Evolutionary conservation across 2,113 vertebrate genomes (phyloP), one percentile per base, ranked within the genome.

Genomic region (Bujurquina vittata): DNA sequence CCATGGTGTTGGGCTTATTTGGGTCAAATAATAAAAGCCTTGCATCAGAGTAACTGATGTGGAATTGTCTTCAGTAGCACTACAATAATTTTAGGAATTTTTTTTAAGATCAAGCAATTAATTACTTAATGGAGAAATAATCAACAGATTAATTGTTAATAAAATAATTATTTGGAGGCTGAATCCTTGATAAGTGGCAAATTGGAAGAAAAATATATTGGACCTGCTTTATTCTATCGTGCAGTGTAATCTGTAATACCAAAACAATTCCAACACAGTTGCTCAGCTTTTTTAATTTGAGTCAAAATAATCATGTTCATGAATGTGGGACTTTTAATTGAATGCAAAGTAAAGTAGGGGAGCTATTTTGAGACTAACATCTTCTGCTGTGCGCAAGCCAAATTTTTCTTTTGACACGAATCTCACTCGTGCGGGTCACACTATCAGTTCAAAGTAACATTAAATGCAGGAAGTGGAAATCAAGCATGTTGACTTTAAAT

Each of bases 301-400:
- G 37, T 54, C 22, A 46, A 23, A 67, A 56, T 78, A 63, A 77
- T 89, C 26, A 67, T 46, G 55, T 69, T 52, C 8, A 65, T 79
- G 73, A 76, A 73, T 89, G 67, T 79, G 74, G 87, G 80, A 83
- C 46, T 69, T 37, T 37, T 40, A 56, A 79, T 72, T 15, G 5
- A 87, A 84, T 40, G 54, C 73, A 77, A 57, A 84, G 43, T 74
- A 65, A 82, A 23, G 29, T 52, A 57, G 17, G 22, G 3, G 35
- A 77, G 81, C 80, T 87, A 63, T 84, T 57, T 60, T 82, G 5
- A 82, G 37, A 88, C 91, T 93, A 93, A 92, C 83, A 73, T 85
- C 67, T 80, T 77, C 80, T 87, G 58, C 67, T 22, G 33, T 49
- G 17, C 46, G 11, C 37, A 37, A 37, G 23, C 84, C 15, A 56